Evolutionary conservation across 2,797 vertebrate species (phyloP).

Genomic region (Catharus ustulatus): DNA sequence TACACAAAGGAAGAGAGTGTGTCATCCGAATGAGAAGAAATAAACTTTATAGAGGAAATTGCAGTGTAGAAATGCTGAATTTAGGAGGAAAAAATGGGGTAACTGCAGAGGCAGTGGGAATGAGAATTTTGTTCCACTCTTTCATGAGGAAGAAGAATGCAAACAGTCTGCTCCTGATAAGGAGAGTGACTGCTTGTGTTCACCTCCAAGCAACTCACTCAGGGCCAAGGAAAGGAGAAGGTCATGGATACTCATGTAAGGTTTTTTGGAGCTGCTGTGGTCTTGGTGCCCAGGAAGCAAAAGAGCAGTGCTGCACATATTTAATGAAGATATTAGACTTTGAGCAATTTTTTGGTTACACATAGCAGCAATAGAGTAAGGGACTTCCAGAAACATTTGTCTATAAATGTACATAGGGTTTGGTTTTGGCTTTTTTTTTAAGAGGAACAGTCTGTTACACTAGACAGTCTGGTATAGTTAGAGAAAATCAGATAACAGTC

Average conservation of each 20-base stretch:
- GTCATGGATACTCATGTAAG: neutral
- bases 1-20: neutral
- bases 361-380: neutral
- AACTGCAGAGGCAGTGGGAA: neutral
- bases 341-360: neutral
- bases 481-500: neutral
- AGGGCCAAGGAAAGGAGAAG: neutral
- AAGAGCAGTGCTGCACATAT: neutral
- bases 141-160: neutral
- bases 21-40: neutral
- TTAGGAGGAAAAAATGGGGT: neutral
- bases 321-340: neutral
- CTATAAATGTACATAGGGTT: neutral
- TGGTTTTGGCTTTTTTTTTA: no score
- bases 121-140: neutral
- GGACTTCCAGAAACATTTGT: neutral
- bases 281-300: neutral
- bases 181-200: neutral
- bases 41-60: neutral
- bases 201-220: rapidly evolving
- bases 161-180: neutral
- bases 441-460: neutral
- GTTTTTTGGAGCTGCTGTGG: neutral
- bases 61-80: neutral
- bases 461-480: neutral